phyloP scores from a whole-genome alignment of 1,140 invertebrate species.

The Homarus americanus region DNA sequence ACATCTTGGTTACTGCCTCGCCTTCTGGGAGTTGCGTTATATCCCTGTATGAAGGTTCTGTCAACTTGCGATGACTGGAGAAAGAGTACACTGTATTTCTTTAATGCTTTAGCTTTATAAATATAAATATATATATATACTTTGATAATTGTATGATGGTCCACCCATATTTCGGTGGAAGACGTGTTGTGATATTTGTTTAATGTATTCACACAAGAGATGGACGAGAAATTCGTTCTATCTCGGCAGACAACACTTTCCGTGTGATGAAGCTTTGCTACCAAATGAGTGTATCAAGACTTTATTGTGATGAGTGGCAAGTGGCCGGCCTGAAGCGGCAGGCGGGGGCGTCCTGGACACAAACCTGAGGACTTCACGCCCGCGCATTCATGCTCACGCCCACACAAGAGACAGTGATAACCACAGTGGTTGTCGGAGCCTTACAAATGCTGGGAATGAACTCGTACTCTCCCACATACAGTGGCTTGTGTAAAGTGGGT shows the following conservation, averaged over 20 bases:
- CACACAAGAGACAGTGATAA: background rate
- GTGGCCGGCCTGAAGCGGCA: background rate
- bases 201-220: conserved; percentile 44
- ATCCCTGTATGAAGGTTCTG: background rate
- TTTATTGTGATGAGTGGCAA: conserved; percentile 1
- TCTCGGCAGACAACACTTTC: background rate
- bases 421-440: background rate
- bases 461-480: no score
- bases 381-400: background rate
- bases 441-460: background rate
- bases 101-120: conserved; percentile 62
- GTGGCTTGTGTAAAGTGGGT: no score
- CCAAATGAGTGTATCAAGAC: conserved; percentile 14
- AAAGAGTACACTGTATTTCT: conserved; percentile 46
- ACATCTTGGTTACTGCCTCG: conserved; percentile 30
- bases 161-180: background rate
- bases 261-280: conserved; percentile 9
- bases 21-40: conserved; percentile 2
- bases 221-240: background rate
- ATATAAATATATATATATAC: conserved; percentile 62
- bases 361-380: background rate
- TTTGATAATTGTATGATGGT: conserved; percentile 51
- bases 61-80: conserved; percentile 10
- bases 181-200: conserved; percentile 59
- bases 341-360: background rate